These are phyloP conservation scores for Butorides virescens DNA, from an alignment of 2,113 vertebrate genomes.

Conservation along the genomic window DNA sequence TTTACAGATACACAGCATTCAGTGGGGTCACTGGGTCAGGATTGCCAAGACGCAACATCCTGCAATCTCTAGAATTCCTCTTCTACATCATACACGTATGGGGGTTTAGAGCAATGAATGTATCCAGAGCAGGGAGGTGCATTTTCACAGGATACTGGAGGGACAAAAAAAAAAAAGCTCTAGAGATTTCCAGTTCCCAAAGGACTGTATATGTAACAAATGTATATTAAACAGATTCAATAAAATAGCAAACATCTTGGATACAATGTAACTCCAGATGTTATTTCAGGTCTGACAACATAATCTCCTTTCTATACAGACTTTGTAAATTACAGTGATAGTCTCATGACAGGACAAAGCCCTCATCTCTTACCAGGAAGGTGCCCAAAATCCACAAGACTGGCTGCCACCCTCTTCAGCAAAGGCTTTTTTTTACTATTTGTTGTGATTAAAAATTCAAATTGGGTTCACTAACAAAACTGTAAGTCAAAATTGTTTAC, in stretches of 20 bases:
- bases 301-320: background rate
- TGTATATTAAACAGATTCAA: background rate
- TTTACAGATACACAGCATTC: background rate
- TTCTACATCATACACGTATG: background rate
- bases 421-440: background rate
- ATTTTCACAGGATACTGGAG: background rate
- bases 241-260: background rate
- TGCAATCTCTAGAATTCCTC: background rate
- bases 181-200: background rate
- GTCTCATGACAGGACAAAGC: background rate
- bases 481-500: background rate
- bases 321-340: background rate
- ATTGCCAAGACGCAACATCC: background rate
- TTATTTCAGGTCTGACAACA: background rate
- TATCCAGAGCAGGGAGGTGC: background rate
- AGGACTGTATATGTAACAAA: no score
- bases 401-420: background rate
- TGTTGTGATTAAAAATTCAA: background rate
- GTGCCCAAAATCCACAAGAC: background rate
- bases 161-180: background rate
- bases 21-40: background rate
- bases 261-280: background rate
- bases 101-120: background rate
- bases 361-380: background rate
- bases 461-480: background rate